These are phyloP conservation scores for Agrotis segetum DNA, from an alignment of 2,888 invertebrate genomes.

Conservation along the genomic window DNA sequence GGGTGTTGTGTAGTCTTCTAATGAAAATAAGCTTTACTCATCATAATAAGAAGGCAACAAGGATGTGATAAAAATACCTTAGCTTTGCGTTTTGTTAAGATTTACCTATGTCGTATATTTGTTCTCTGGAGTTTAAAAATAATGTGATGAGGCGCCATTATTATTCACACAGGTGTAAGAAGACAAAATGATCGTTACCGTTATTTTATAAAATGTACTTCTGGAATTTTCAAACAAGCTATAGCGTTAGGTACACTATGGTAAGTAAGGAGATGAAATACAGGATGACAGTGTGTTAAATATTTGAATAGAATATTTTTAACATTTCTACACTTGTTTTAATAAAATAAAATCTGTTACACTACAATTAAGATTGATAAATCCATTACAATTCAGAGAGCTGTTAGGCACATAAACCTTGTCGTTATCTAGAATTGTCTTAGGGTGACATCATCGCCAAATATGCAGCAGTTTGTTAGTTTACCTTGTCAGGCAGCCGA, in stretches of 20 bases:
- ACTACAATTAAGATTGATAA: constrained; percentile 30
- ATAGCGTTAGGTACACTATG: background rate
- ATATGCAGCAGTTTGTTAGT: constrained; percentile 34
- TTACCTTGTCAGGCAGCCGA: constrained; percentile 19
- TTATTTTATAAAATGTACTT: background rate
- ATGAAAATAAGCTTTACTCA: constrained; percentile 51
- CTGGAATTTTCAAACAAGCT: background rate
- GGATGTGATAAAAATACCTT: constrained; percentile 60
- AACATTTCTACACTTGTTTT: background rate
- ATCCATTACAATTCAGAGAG: constrained; percentile 26
- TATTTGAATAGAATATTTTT: too few relatives aligned
- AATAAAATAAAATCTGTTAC: background rate
- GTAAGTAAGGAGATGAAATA: too few relatives aligned
- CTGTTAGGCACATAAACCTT: constrained; percentile 28
- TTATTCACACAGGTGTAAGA: constrained; percentile 11
- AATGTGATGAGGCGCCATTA: constrained; percentile 25
- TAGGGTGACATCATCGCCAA: constrained; percentile 46
- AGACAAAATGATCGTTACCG: background rate
- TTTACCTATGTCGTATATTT: constrained; percentile 36
- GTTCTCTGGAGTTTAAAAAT: constrained; percentile 36
- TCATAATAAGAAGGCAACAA: constrained; percentile 52
- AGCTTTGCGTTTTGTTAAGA: constrained; percentile 47
- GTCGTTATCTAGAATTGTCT: constrained; percentile 48
- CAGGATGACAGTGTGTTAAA: background rate
- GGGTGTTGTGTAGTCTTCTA: constrained; percentile 57